Conservation (phyloP, 2,888 invertebrate genomes). For the Drosophila atripex region DNA sequence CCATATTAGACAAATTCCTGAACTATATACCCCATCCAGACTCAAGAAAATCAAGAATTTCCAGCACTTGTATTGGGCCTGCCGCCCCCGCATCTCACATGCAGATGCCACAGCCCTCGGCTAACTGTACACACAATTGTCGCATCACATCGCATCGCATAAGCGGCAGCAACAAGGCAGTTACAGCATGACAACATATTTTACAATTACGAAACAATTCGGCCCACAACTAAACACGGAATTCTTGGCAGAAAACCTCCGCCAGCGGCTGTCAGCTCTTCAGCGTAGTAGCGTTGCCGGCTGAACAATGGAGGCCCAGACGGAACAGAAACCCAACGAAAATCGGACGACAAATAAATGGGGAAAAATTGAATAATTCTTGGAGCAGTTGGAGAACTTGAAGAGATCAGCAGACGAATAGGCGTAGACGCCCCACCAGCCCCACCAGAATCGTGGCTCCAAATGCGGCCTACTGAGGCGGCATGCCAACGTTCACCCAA, state of each 20-base stretch:
- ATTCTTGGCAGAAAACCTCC: constrained; percentile 32
- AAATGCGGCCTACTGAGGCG: constrained; percentile 53
- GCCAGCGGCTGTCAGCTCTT: constrained; percentile 55
- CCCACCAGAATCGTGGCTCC: constrained; percentile 54
- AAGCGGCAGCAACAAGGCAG: constrained; percentile 49
- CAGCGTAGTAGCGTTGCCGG: too few species aligned
- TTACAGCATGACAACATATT: constrained; percentile 71
- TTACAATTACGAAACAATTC: constrained; percentile 76
- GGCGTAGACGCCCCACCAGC: constrained; percentile 54
- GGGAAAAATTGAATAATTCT: constrained; percentile 16
- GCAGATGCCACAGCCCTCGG: constrained; percentile 37
- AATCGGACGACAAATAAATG: constrained; percentile 2
- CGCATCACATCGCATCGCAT: constrained; percentile 58
- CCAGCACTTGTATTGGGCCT: constrained; percentile 15
- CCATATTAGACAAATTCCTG: constrained; percentile 7
- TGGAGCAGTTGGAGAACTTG: background rate
- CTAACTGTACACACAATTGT: constrained; percentile 62
- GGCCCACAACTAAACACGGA: constrained; percentile 67
- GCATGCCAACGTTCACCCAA: constrained; percentile 47
- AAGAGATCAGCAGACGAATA: constrained; percentile 53
- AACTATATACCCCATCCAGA: constrained; percentile 15
- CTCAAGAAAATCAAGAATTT: constrained; percentile 20
- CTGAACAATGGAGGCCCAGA: constrained; percentile 60
- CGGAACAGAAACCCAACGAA: constrained; percentile 17
- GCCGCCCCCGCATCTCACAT: constrained; percentile 22